A percentile compares a stretch with the other conserved stretches of the same genome.
Conservation (phyloP, 2,113 vertebrate genomes). For the Oncorhynchus clarkii region DNA sequence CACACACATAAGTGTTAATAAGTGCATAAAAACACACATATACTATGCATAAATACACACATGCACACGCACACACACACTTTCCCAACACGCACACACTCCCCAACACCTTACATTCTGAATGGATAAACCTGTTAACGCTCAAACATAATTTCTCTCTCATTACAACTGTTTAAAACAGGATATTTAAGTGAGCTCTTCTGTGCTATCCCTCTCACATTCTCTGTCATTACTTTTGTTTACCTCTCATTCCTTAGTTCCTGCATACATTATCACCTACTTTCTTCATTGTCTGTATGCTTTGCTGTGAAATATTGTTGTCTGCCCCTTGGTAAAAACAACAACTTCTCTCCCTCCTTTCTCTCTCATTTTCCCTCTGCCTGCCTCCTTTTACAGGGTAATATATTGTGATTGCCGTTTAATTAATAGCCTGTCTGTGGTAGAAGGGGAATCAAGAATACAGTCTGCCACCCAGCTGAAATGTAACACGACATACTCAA, state of each 20-base stretch:
- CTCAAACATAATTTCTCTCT: neutral
- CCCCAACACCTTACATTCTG: neutral
- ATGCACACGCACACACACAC: neutral
- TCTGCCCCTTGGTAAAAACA: slow-evolving; percentile 43
- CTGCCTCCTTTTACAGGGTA: slow-evolving; percentile 39
- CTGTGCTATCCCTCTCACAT: neutral
- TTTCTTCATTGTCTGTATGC: slow-evolving; percentile 16
- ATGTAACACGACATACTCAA: neutral
- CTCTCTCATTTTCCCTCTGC: slow-evolving; percentile 47
- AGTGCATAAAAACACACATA: slow-evolving; percentile 1
- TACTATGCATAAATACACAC: neutral
- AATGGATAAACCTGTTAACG: neutral
- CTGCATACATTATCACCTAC: slow-evolving; percentile 19
- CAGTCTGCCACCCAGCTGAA: slow-evolving; percentile 8
- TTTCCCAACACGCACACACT: neutral
- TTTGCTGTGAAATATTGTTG: slow-evolving; percentile 39
- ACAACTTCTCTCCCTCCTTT: slow-evolving; percentile 32
- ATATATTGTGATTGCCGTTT: slow-evolving; percentile 50
- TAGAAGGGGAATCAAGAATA: slow-evolving; percentile 23
- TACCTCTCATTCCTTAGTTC: slow-evolving; percentile 15
- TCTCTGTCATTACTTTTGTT: slow-evolving; percentile 3
- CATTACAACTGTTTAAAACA: neutral
- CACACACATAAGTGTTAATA: slow-evolving; percentile 8
- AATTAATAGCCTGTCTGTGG: slow-evolving; percentile 46
- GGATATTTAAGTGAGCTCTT: neutral